Conservation (phyloP, 2,797 vertebrate species). For the Sebastes matsubarae region DNA sequence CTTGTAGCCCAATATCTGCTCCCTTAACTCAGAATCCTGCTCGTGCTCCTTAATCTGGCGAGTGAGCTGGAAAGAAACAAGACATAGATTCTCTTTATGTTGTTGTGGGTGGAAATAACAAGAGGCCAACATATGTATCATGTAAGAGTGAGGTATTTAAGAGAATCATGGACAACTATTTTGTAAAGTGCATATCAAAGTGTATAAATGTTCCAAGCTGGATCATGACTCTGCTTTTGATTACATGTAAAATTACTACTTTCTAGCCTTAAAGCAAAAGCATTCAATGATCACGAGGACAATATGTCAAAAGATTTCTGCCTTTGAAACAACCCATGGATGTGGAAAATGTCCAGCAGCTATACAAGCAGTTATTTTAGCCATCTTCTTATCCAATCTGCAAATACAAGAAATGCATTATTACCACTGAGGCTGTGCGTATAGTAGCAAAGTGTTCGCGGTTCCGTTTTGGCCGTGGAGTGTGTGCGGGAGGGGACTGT, state of each 20-base stretch:
- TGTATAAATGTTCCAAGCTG: background rate
- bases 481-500: conserved; percentile 90
- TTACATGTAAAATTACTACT: background rate
- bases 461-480: conserved; percentile 94
- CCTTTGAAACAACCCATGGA: background rate
- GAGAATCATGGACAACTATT: background rate
- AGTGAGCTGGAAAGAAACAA: conserved; percentile 87
- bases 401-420: conserved; percentile 16
- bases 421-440: conserved; percentile 96
- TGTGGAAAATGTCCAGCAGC: conserved; percentile 1
- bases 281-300: background rate
- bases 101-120: background rate
- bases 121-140: background rate
- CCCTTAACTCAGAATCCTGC: conserved; percentile 96
- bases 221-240: background rate
- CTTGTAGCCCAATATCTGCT: conserved; percentile 99
- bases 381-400: background rate
- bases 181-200: background rate
- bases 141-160: background rate
- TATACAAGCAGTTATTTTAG: background rate
- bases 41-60: conserved; percentile 99
- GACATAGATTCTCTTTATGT: background rate
- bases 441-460: conserved; percentile 99
- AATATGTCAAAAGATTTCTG: background rate
- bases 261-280: background rate